phyloP scores from a whole-genome alignment of 2,888 invertebrate species.

The Taphrorychus bicolor region DNA sequence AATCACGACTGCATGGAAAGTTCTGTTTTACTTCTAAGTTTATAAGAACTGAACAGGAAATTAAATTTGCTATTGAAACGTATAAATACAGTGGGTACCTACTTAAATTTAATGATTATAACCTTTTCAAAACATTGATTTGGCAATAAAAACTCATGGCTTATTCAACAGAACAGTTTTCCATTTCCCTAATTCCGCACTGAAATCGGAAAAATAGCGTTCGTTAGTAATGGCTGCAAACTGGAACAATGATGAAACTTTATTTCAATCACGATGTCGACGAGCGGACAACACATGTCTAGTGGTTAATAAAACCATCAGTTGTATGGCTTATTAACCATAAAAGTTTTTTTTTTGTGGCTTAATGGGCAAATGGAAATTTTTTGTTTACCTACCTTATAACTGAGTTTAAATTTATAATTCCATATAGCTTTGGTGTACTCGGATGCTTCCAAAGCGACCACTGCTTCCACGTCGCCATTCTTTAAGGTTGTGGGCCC shows the following conservation, averaged over 20 bases:
- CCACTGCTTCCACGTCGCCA: constrained; percentile 38
- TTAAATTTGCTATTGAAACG: too few relatives aligned
- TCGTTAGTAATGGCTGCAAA: background rate
- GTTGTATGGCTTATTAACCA: background rate
- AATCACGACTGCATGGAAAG: too few relatives aligned
- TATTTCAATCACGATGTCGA: background rate
- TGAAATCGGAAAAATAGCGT: background rate
- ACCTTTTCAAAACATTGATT: background rate
- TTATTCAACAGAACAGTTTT: background rate
- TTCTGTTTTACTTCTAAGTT: too few relatives aligned
- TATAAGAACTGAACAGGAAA: too few relatives aligned
- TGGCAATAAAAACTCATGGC: too few relatives aligned
- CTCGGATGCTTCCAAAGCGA: constrained; percentile 26
- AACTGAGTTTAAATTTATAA: constrained; percentile 40
- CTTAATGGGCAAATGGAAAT: background rate
- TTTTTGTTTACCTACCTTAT: constrained; percentile 15
- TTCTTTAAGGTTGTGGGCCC: constrained; percentile 30
- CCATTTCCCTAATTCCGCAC: background rate
- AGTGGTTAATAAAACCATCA: background rate
- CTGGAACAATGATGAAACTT: background rate
- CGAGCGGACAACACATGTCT: background rate
- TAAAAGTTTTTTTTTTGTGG: background rate
- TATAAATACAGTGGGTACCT: too few relatives aligned
- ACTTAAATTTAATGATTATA: too few relatives aligned
- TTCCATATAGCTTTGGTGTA: constrained; percentile 43